Evolutionary conservation across 2,797 vertebrate genomes (phyloP).

Genomic region (Chiloscyllium punctatum): DNA sequence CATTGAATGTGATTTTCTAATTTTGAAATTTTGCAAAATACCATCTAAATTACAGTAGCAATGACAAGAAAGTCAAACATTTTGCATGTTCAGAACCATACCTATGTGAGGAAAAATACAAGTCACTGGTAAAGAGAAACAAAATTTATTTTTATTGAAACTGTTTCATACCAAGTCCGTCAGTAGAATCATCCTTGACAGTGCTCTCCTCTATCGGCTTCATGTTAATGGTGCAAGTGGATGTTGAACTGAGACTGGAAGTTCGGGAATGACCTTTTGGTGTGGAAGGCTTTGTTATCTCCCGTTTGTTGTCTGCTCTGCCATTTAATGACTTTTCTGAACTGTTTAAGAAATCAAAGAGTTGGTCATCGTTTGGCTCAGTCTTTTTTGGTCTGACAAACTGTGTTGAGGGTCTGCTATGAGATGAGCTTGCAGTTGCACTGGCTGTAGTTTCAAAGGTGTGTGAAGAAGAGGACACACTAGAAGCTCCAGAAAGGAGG

Average conservation of each 20-base stretch:
- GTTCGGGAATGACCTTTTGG: slow-evolving; percentile 66
- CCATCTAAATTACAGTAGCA: not conserved
- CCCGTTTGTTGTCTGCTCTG: slow-evolving; percentile 69
- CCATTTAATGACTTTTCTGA: slow-evolving; percentile 73
- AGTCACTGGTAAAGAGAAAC: slow-evolving; percentile 2
- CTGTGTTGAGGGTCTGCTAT: slow-evolving; percentile 65
- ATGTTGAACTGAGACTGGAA: slow-evolving; percentile 69
- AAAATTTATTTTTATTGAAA: not conserved
- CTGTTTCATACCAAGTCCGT: slow-evolving; percentile 65
- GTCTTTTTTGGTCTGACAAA: slow-evolving; percentile 86
- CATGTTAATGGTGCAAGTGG: slow-evolving; percentile 61
- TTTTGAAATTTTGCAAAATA: not conserved
- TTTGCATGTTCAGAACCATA: not conserved
- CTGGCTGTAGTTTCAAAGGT: slow-evolving; percentile 45
- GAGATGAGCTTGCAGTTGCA: slow-evolving; percentile 40
- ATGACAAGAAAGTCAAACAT: not conserved
- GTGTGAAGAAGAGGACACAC: slow-evolving; percentile 50
- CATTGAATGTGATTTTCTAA: not conserved
- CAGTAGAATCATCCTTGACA: slow-evolving; percentile 54
- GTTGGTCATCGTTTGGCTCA: slow-evolving; percentile 81
- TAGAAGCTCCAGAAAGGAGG: slow-evolving; percentile 68
- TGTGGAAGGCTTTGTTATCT: slow-evolving; percentile 57
- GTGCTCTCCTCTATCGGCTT: slow-evolving; percentile 69
- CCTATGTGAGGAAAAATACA: not conserved
- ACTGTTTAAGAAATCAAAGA: slow-evolving; percentile 97